These are phyloP conservation scores for Aurelia coerulea DNA, from an alignment of 30 jellyfish, hydroid and myxozoan genomes.

Conservation along the genomic window DNA sequence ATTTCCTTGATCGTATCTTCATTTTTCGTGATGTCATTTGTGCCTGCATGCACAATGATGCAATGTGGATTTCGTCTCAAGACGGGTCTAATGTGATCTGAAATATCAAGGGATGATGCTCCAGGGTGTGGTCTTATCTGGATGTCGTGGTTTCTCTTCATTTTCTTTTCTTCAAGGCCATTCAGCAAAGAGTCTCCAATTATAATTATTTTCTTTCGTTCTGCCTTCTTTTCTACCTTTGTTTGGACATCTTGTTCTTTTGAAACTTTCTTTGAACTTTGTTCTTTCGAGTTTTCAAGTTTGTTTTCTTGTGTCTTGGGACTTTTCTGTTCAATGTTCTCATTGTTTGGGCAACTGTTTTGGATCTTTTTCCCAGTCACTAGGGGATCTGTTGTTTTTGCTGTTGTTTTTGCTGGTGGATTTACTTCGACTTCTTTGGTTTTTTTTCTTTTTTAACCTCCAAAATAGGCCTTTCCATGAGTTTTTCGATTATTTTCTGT, in stretches of 20 bases:
- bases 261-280: not conserved
- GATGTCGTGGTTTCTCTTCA: not conserved
- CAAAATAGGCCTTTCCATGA: constrained; percentile 25
- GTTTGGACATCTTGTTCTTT: constrained; percentile 4
- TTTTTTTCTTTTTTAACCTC: not conserved
- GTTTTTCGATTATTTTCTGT: constrained; percentile 17
- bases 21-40: not conserved
- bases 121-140: not conserved
- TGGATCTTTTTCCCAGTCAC: constrained; percentile 1
- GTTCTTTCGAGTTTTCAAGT: not conserved
- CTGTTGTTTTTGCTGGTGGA: not conserved
- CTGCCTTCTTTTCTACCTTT: not conserved
- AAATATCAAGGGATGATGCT: constrained; percentile 1
- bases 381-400: too few relatives aligned
- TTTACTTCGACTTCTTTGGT: not conserved
- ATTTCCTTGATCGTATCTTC: not conserved
- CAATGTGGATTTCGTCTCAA: not conserved
- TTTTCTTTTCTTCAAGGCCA: not conserved
- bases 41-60: not conserved
- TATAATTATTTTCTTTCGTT: not conserved
- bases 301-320: constrained; percentile 12
- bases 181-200: not conserved
- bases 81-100: not conserved
- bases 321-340: not conserved
- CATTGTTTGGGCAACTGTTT: constrained; percentile 3